Evolutionary conservation across 2,113 vertebrate species (phyloP), one percentile per base, ranked within the genome.

Genomic region (Muntiacus muntjak): DNA sequence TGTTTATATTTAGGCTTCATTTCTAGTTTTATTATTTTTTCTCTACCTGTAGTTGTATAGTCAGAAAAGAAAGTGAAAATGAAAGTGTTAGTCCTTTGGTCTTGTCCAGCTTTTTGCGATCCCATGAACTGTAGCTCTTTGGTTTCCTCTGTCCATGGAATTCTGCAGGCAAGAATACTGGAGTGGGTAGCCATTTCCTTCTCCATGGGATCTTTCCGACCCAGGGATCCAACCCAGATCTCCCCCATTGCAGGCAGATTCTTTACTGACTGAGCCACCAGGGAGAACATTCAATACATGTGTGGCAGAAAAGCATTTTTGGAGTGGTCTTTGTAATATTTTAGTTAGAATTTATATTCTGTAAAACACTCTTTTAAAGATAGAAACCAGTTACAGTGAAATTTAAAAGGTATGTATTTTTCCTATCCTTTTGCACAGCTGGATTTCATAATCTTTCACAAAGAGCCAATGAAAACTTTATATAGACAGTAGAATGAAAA

Each of bases 401-500:
- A 45, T 43, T 64, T 86, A 96, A 97, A 97, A 93, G 28, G 2
- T 89, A 16, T 5, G 0, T 25, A 23, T 0, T 94, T 79, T 91
- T 43, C 7, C 2, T 57, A 85, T 57, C 5, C 0, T 96, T 89
- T 93, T 85, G 7, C 10, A 54, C 30, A 62, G 7, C 81, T 98
- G 43, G 36, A 55, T 97, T 98, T 85, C 50, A 55, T 25, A 95
- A 55, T 13, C 23, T 91, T 97, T 95, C 36, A 40, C 76, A 98
- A 98, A 97, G 86, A 93, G 96, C 9, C 19, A 76, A 83, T 97
- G 96, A 96, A 95, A 95, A 93, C 58, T 83, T 26, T 6, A 50
- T 67, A 25, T 14, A 88, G 57, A 95, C 45, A 89, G 5, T 1
- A 91, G 7, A 5, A n/a, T 87, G 9, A 16, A 33, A 26, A 40